Evolutionary conservation across 2,113 vertebrate genomes (phyloP), one percentile per base, ranked within the genome.

Genomic region (Epinephelus cyanopodus): DNA sequence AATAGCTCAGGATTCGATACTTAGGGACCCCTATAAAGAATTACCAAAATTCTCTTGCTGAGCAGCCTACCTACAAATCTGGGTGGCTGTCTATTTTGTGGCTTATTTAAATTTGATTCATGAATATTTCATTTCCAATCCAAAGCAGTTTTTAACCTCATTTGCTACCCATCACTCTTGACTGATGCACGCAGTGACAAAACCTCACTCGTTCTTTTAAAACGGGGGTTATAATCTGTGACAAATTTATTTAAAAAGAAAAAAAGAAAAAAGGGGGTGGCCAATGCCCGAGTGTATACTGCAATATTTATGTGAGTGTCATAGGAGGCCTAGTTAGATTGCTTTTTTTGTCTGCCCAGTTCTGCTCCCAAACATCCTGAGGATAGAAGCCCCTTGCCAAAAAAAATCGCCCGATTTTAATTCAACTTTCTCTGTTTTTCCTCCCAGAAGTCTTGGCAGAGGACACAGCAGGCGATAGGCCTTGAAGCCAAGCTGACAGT

Each of bases 51-150:
- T 85, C 79, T 81, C 73, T 72, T 73, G 66, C 87, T 69, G 72
- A 90, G 84, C 87, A 72, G 81, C 81, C 68, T 77, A 69, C 85
- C 83, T 84, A 66, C 77, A 89, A 79, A 90, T 92, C 86, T 70
- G 78, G 61, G 66, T 50, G 80, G 92, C 84, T 84, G 79, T 88
- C 82, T 87, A 60, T 89, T 87, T 82, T 90, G 73, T 78, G 92
- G 90, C 87, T 92, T 94, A 93, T 94, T 94, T 88, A 92, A 92
- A 94, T 94, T 84, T 60, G 67, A 90, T 73, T 93, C 92, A 92
- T 94, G 88, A 91, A 95, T 94, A 93, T 93, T 94, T 90, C 69
- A 94, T 92, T 63, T 82, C 71, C 67, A 76, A 90, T 92, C 87
- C 86, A 87, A 92, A 93, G 79, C 77, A 29, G 74, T 88, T 80